These are phyloP conservation scores for Hybos culiciformis DNA, from an alignment of 2,888 invertebrate genomes.

Conservation along the genomic window DNA sequence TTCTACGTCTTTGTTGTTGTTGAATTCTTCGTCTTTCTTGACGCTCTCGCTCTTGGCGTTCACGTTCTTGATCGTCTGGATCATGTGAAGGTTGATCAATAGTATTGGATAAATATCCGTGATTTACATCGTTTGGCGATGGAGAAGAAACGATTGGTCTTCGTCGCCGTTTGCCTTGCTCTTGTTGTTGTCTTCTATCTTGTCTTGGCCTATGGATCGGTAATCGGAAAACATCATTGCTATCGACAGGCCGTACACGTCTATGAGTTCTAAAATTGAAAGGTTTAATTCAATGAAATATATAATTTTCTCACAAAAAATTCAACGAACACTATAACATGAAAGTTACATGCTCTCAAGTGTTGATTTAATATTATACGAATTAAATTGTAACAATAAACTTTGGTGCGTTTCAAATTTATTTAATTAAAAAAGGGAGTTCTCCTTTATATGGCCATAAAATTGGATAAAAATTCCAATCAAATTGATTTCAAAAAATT, in stretches of 20 bases:
- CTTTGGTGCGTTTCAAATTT: too few relatives aligned
- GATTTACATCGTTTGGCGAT: constrained; percentile 17
- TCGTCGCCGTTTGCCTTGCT: neutral
- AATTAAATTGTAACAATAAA: too few relatives aligned
- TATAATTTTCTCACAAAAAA: too few relatives aligned
- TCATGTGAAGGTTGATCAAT: constrained; percentile 10
- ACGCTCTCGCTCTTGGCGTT: constrained; percentile 8
- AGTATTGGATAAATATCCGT: constrained; percentile 21
- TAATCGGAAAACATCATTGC: too few relatives aligned
- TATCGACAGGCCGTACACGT: constrained; percentile 12
- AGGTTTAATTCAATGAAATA: too few relatives aligned
- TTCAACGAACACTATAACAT: too few relatives aligned
- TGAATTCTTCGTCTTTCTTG: constrained; percentile 6
- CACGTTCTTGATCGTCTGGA: constrained; percentile 11
- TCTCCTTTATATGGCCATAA: too few relatives aligned
- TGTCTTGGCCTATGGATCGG: constrained; percentile 12
- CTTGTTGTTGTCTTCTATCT: constrained; percentile 9
- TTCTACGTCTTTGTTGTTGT: constrained; percentile 13
- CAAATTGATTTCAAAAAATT: too few relatives aligned
- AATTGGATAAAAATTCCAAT: too few relatives aligned
- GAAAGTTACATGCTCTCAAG: too few relatives aligned
- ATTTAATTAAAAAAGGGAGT: too few relatives aligned
- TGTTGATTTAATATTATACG: too few relatives aligned
- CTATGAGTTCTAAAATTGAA: constrained; percentile 10
- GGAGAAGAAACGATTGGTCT: neutral